phyloP scores from a whole-genome alignment of 2,888 invertebrate genomes.

The Sphaerophoria taeniata region DNA sequence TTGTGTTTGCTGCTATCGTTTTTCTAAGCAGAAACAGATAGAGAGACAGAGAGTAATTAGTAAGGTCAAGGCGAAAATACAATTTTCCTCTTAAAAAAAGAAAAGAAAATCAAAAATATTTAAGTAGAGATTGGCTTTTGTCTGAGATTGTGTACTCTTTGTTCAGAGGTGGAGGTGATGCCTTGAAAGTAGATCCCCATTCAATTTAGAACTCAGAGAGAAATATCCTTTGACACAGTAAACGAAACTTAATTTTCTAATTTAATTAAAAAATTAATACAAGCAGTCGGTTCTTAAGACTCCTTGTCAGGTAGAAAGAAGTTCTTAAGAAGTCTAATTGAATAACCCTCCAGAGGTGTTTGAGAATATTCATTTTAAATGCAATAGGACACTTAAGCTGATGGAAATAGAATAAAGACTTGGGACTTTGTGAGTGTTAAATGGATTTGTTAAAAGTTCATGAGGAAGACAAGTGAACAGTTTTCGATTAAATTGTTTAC shows the following conservation, averaged over 20 bases:
- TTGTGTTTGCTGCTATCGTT: neutral
- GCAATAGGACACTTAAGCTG: no score
- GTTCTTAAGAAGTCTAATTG: neutral
- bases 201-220: no score
- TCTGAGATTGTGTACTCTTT: neutral
- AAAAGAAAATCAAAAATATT: neutral
- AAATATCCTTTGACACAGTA: neutral
- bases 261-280: neutral
- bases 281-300: neutral
- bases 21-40: neutral
- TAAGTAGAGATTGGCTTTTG: neutral
- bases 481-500: no score
- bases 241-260: neutral
- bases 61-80: neutral
- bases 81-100: neutral
- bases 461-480: no score
- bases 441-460: no score
- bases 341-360: no score
- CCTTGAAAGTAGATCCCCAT: neutral
- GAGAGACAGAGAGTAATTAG: neutral
- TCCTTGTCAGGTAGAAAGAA: neutral
- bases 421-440: no score
- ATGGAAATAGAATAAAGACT: no score
- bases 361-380: no score
- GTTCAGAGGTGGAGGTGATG: neutral